These are phyloP conservation scores for Steromphala cineraria DNA, from an alignment of 2,888 invertebrate species.

Conservation along the genomic window DNA sequence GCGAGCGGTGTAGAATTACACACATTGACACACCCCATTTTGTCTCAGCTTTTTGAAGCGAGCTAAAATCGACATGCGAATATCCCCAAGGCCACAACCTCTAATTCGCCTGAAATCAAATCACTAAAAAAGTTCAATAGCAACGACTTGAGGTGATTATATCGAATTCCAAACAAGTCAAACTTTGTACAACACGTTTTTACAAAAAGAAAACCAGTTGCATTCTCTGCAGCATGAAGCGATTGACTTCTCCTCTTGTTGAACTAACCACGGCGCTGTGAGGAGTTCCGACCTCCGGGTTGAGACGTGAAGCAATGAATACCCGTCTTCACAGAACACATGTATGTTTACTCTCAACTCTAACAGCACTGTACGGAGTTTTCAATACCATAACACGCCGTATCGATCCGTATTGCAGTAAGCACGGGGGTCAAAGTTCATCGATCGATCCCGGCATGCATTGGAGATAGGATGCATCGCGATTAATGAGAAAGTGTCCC, in stretches of 20 bases:
- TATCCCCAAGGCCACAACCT: too few species aligned
- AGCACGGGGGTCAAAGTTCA: neutral
- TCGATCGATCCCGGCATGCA: neutral
- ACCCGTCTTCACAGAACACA: neutral
- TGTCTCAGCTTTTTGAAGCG: too few species aligned
- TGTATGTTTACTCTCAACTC: neutral
- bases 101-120: too few species aligned
- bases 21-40: too few species aligned
- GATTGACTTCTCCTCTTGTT: neutral
- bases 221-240: neutral
- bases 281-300: neutral
- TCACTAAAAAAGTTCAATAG: too few species aligned
- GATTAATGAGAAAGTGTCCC: neutral
- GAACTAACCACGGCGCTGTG: neutral
- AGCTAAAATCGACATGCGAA: too few species aligned
- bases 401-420: slow-evolving; percentile 5
- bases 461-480: neutral
- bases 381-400: neutral
- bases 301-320: neutral
- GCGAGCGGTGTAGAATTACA: too few species aligned
- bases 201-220: too few species aligned
- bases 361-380: neutral
- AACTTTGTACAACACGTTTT: too few species aligned
- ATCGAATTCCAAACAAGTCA: too few species aligned
- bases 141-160: too few species aligned